Evolutionary conservation across 2,113 vertebrate species (phyloP).

Genomic region (Microcebus tavaratra): DNA sequence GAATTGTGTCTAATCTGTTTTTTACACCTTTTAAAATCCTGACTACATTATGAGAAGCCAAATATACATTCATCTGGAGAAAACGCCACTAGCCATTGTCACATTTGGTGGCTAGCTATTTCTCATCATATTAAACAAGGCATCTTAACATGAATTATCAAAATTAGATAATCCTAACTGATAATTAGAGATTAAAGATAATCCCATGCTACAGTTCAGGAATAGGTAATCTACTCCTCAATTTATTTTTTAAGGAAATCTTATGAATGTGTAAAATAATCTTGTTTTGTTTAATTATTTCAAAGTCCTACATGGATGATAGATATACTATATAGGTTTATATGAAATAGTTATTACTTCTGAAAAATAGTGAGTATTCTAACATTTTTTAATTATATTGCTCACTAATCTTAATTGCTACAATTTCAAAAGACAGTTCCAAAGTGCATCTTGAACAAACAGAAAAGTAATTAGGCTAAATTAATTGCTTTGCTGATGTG

Average conservation of each 20-base stretch:
- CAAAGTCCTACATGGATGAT: neutral
- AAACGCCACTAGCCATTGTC: neutral
- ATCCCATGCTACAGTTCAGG: neutral
- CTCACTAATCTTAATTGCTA: constrained; percentile 70
- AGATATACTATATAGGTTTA: neutral
- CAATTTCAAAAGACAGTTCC: constrained; percentile 59
- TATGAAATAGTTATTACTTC: constrained; percentile 42
- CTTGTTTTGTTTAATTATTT: constrained; percentile 42
- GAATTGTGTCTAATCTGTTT: neutral
- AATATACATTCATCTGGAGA: neutral
- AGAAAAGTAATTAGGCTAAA: constrained; percentile 73
- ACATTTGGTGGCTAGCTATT: neutral
- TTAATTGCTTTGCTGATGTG: constrained; percentile 57
- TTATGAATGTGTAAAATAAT: constrained; percentile 8
- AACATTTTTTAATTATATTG: constrained; percentile 64
- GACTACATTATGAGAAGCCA: neutral
- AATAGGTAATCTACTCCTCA: constrained; percentile 1
- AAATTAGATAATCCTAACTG: neutral
- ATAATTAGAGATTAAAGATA: neutral
- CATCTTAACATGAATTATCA: neutral
- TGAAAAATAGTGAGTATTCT: constrained; percentile 57
- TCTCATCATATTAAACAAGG: neutral
- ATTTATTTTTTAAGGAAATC: neutral
- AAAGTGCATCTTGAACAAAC: constrained; percentile 65
- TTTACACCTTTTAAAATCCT: constrained; percentile 3